These are phyloP conservation scores for Rhinoptilus africanus DNA, from an alignment of 2,113 vertebrate species.

Conservation along the genomic window DNA sequence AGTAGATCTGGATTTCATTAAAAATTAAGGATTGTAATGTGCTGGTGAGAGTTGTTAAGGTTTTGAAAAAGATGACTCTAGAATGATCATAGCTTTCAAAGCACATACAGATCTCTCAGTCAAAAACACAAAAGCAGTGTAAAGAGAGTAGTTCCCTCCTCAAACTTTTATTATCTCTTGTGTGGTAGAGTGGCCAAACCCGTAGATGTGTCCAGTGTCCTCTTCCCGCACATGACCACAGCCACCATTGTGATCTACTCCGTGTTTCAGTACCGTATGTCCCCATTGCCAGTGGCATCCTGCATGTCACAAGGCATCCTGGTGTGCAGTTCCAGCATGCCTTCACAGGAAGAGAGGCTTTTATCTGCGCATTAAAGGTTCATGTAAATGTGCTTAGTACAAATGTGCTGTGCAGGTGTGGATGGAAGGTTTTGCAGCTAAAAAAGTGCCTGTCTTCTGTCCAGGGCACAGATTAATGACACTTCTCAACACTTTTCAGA, in stretches of 20 bases:
- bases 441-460: neutral
- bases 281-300: neutral
- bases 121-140: neutral
- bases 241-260: neutral
- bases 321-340: neutral
- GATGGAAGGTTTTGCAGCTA: neutral
- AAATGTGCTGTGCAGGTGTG: neutral
- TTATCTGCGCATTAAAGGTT: neutral
- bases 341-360: neutral
- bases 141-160: neutral
- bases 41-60: neutral
- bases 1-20: neutral
- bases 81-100: neutral
- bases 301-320: neutral
- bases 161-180: neutral
- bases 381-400: neutral
- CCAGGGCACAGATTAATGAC: neutral
- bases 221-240: neutral
- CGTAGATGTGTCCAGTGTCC: neutral
- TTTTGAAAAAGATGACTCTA: neutral
- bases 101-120: neutral
- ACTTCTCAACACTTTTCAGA: neutral
- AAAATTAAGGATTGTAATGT: neutral
- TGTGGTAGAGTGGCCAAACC: neutral
- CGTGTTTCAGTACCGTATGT: accelerated